A percentile compares a stretch with the other conserved stretches of the same genome.
These are phyloP conservation scores for Marisa cornuarietis DNA, from an alignment of 1,140 invertebrate genomes.

Conservation along the genomic window DNA sequence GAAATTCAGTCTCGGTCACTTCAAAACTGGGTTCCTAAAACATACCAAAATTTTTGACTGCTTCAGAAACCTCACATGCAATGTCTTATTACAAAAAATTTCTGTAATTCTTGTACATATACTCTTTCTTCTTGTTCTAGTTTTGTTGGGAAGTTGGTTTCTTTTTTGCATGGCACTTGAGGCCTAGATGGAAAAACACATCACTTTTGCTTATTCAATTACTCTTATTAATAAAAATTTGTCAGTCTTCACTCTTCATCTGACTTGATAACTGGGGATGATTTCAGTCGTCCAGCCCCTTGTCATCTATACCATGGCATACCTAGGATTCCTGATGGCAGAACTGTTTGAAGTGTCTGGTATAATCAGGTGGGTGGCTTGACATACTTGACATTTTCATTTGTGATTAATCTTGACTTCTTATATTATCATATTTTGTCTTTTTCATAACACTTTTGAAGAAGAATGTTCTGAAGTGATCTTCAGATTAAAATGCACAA, in stretches of 20 bases:
- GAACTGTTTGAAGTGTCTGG: constrained; percentile 99
- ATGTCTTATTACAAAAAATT: too few relatives aligned
- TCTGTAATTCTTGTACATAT: too few relatives aligned
- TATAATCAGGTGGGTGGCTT: constrained; percentile 71
- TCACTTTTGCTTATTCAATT: too few relatives aligned
- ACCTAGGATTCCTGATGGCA: constrained; percentile 93
- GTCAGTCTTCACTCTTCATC: not conserved
- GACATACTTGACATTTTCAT: not conserved
- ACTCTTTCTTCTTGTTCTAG: too few relatives aligned
- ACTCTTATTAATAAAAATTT: not conserved
- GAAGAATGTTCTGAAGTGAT: not conserved
- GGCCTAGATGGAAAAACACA: too few relatives aligned
- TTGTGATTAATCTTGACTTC: constrained; percentile 13
- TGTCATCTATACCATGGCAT: constrained; percentile 98
- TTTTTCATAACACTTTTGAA: not conserved
- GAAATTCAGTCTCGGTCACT: too few relatives aligned
- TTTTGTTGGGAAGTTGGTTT: too few relatives aligned
- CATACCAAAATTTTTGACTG: too few relatives aligned
- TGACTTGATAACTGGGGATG: not conserved
- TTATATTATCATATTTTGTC: not conserved
- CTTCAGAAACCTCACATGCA: too few relatives aligned
- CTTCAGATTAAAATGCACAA: not conserved
- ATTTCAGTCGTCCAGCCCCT: constrained; percentile 94
- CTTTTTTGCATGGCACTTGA: too few relatives aligned
- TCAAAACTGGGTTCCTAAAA: too few relatives aligned